These are phyloP conservation scores for Dissostichus mawsoni DNA, from an alignment of 2,113 vertebrate genomes.

Conservation along the genomic window DNA sequence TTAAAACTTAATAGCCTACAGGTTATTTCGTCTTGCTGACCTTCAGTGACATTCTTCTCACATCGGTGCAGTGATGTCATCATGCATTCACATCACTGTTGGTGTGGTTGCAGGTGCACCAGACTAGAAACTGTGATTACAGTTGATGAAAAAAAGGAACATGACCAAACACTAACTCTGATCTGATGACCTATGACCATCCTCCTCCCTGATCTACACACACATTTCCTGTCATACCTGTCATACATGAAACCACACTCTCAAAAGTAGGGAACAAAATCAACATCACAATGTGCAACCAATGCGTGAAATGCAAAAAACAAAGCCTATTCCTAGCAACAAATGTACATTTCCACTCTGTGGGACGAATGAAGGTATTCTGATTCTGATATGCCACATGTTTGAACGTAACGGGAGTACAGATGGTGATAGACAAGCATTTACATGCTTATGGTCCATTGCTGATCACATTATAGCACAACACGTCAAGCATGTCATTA, in stretches of 20 bases:
- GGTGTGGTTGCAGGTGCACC: not conserved
- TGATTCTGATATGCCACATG: constrained; percentile 24
- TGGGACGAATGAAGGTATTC: not conserved
- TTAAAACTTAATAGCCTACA: not conserved
- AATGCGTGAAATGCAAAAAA: too few relatives aligned
- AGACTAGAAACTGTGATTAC: not conserved
- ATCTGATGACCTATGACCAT: not conserved
- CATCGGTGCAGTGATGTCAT: not conserved
- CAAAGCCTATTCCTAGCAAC: too few relatives aligned
- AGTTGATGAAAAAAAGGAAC: not conserved
- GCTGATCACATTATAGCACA: constrained; percentile 22
- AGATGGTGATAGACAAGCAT: constrained; percentile 40
- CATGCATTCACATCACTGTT: not conserved
- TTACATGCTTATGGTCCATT: constrained; percentile 13
- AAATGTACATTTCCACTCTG: too few relatives aligned
- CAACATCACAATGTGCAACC: too few relatives aligned
- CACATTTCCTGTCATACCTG: not conserved
- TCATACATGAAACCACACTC: too few relatives aligned
- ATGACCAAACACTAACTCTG: not conserved
- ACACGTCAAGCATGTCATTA: constrained; percentile 6
- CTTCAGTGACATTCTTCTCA: not conserved
- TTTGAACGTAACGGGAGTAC: constrained; percentile 26
- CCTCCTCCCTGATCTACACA: not conserved
- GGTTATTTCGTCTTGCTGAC: not conserved
- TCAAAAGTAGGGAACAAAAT: too few relatives aligned